Evolutionary conservation across 2,797 vertebrate species (phyloP).

Genomic region (Paguma larvata): DNA sequence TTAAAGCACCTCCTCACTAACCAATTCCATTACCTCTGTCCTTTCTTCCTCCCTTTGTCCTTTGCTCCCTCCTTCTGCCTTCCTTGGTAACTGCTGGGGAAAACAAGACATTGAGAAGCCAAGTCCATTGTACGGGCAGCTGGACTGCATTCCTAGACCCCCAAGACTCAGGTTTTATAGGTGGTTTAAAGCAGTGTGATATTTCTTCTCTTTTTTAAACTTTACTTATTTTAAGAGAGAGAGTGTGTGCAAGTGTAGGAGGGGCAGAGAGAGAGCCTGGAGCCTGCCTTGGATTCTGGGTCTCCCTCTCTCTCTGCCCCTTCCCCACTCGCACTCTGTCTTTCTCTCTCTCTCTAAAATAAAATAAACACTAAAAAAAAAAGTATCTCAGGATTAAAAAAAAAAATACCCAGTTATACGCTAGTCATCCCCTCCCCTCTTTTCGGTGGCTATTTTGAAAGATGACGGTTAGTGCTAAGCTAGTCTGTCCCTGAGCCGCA

Average conservation of each 20-base stretch:
- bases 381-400: neutral
- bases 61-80: neutral
- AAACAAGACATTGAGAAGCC: neutral
- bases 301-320: too few relatives aligned
- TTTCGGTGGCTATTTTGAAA: neutral
- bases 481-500: neutral
- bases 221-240: too few relatives aligned
- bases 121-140: neutral
- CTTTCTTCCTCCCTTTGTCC: neutral
- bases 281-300: too few relatives aligned
- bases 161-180: neutral
- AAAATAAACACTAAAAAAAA: neutral
- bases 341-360: too few relatives aligned
- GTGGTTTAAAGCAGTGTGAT: neutral
- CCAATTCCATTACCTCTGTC: neutral
- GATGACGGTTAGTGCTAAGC: neutral
- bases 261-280: too few relatives aligned
- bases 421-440: neutral
- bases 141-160: neutral
- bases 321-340: too few relatives aligned
- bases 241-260: too few relatives aligned
- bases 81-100: neutral
- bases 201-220: neutral
- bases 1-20: neutral
- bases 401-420: neutral